Conservation (phyloP, 2,113 vertebrate species). For the Nothocercus nigrocapillus region DNA sequence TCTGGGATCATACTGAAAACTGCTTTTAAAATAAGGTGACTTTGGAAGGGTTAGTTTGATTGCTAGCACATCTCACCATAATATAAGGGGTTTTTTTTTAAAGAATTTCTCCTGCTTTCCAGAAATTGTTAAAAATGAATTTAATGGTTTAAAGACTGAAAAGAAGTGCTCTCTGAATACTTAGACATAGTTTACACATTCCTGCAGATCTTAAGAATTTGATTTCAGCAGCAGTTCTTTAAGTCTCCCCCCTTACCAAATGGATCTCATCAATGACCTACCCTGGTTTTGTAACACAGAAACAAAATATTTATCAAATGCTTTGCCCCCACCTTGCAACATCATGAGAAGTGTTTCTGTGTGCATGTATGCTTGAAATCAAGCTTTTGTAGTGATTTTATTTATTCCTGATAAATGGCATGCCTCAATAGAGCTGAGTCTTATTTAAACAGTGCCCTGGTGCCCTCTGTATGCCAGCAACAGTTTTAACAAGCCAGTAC, state of each 20-base stretch:
- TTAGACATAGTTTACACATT: background rate
- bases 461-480: background rate
- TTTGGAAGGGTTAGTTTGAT: background rate
- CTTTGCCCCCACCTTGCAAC: fast-evolving
- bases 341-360: background rate
- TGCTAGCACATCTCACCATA: background rate
- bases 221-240: background rate
- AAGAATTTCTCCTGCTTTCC: background rate
- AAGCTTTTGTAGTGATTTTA: background rate
- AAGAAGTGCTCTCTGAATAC: background rate
- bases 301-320: background rate
- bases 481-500: background rate
- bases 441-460: background rate
- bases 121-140: background rate
- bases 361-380: background rate
- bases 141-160: background rate
- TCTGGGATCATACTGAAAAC: background rate
- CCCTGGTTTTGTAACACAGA: background rate
- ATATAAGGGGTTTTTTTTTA: background rate
- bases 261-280: background rate
- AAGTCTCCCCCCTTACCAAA: background rate
- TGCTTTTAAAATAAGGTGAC: background rate
- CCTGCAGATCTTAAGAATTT: background rate
- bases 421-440: background rate
- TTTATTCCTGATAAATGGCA: background rate